Evolutionary conservation across 2,888 invertebrate genomes (phyloP).

Genomic region (Orthosia cruda): DNA sequence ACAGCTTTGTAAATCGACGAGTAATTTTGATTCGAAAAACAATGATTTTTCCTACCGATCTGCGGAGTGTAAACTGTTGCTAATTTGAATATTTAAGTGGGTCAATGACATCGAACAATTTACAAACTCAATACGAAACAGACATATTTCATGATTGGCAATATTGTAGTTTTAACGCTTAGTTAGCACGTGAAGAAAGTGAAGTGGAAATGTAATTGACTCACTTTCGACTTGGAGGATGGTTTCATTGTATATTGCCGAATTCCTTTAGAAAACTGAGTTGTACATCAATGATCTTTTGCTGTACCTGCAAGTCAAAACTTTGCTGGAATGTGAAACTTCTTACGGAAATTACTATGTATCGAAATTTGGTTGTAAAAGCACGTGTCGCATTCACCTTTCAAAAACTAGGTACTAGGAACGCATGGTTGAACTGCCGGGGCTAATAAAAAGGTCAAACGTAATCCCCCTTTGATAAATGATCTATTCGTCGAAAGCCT

Average conservation of each 20-base stretch:
- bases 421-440: too few relatives aligned
- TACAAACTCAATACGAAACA: constrained; percentile 26
- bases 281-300: too few relatives aligned
- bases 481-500: constrained; percentile 16
- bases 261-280: too few relatives aligned
- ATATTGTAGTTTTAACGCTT: constrained; percentile 11
- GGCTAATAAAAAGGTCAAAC: constrained; percentile 23
- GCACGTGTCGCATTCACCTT: constrained; percentile 6
- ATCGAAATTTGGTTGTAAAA: too few relatives aligned
- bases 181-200: not conserved
- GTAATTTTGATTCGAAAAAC: not conserved
- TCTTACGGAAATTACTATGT: too few relatives aligned
- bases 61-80: constrained; percentile 23
- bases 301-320: too few relatives aligned
- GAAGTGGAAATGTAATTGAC: too few relatives aligned
- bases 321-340: too few relatives aligned
- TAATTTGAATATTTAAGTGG: constrained; percentile 53
- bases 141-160: constrained; percentile 29
- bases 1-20: too few relatives aligned
- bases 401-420: too few relatives aligned
- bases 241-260: too few relatives aligned
- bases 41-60: constrained; percentile 17
- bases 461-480: constrained; percentile 5
- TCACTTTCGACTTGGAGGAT: too few relatives aligned
- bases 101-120: constrained; percentile 57